Base-by-base conservation (phyloP, 2,113 vertebrate genomes). In the Stegastes partitus region DNA sequence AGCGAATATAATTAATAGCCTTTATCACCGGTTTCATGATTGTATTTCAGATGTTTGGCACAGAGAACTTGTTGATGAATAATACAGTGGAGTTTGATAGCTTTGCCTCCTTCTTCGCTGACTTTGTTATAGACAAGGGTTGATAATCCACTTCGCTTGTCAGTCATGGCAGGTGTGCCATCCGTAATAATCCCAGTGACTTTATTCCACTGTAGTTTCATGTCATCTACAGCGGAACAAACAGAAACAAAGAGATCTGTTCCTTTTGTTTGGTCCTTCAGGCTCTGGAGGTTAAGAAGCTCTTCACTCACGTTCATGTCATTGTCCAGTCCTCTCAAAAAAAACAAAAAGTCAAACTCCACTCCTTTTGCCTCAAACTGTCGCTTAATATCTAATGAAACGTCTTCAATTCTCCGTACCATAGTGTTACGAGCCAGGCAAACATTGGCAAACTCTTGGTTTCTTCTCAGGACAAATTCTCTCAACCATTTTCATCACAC, bases 401-500 rank as follows among this genome's bases (percentile, higher is more conserved):
- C 14, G 28, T 50, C 11, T 15, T 74, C 34, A 44, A 31, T 42
- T 45, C 23, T 45, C 59, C 7, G 19, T 22, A 4, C 49, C 25
- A 56, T 47, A 34, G 65, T 68, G 31, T 42, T 42, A 42, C 11
- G 34, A 21, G 59, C 71, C 50, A 55, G 45, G 22, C 71, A 45
- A 45, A 64, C 58, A 31, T 65, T 44, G 4, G 64, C 64, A 74
- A 83, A 79, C 42, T 90, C 71, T 69, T 86, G 79, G n/a, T 78
- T 67, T 80, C 61, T 77, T 89, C 47, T 80, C 61, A 9, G 66
- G 82, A 66, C 25, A 28, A 67, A 51, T 37, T 18, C 68, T 86
- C 54, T 81, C 5, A 69, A 76, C 87, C 39, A 83, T 84, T 74
- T 53, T n/a, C n/a, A n/a, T n/a, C n/a, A n/a, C n/a, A n/a, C n/a